Percentiles rank a stretch among this genome's conserved stretches.
phyloP scores from a whole-genome alignment of 2,797 vertebrate species.

The Microtus agrestis region DNA sequence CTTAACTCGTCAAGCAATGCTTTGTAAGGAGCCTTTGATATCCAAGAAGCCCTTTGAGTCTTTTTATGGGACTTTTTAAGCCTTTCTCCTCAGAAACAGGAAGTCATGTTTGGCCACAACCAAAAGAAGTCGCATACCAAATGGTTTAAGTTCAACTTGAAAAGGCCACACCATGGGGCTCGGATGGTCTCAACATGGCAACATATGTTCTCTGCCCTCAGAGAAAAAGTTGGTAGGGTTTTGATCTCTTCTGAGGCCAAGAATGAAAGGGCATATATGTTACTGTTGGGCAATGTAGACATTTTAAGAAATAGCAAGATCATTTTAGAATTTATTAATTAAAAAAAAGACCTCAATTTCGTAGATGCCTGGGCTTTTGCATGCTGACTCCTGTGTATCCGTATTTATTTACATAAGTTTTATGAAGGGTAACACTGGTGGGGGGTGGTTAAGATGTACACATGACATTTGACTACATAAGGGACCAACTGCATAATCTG shows the following conservation, averaged over 20 bases:
- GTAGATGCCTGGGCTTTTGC: neutral
- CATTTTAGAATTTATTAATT: neutral
- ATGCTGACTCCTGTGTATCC: neutral
- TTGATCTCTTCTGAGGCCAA: conserved; percentile 24
- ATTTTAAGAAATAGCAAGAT: conserved; percentile 49
- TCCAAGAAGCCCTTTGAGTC: conserved; percentile 82
- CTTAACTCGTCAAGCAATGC: conserved; percentile 81
- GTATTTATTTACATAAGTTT: neutral
- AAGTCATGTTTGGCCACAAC: conserved; percentile 78
- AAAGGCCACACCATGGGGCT: conserved; percentile 57
- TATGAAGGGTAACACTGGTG: neutral
- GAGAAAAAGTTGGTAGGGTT: neutral
- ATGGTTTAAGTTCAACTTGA: conserved; percentile 63
- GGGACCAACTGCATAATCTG: neutral
- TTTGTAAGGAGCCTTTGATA: conserved; percentile 82
- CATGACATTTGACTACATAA: neutral
- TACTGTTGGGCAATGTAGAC: neutral
- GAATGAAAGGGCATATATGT: neutral
- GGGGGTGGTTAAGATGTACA: accelerated
- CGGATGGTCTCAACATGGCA: neutral
- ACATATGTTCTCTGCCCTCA: conserved; percentile 34
- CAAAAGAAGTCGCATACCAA: conserved; percentile 71
- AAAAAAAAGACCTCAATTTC: neutral
- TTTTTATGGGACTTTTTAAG: conserved; percentile 83
- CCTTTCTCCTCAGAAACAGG: conserved; percentile 80